Conservation (phyloP, 2,797 vertebrate genomes). For the Carcharodon carcharias region DNA sequence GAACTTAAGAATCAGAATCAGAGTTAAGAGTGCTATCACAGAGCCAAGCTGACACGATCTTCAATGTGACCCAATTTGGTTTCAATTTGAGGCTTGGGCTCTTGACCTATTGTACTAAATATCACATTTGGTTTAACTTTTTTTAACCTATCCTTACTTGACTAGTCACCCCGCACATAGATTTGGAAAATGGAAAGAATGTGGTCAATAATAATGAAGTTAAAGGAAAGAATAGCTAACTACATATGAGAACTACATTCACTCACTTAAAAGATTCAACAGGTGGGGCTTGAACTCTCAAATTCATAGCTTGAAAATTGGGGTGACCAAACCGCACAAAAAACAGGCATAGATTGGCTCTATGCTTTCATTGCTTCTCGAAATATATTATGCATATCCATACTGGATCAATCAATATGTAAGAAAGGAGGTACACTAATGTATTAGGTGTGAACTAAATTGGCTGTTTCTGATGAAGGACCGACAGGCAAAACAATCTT, state of each 20-base stretch:
- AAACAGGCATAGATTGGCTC: background rate
- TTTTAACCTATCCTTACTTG: background rate
- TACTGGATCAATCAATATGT: background rate
- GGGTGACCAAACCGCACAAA: background rate
- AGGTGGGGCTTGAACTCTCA: background rate
- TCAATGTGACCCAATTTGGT: no score
- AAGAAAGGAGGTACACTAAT: background rate
- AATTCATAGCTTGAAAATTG: background rate
- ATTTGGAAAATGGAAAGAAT: background rate
- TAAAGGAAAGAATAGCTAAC: background rate
- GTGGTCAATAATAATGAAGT: background rate
- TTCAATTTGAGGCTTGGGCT: background rate
- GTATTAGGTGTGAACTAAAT: background rate
- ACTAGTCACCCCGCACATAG: background rate
- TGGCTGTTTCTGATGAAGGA: background rate
- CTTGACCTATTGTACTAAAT: background rate
- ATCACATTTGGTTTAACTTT: background rate
- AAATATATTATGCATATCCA: background rate
- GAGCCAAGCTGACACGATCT: background rate
- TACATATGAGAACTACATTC: background rate
- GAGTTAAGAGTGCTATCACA: background rate
- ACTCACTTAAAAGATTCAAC: background rate
- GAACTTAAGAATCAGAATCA: background rate
- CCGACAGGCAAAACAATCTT: background rate
- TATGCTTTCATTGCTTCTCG: background rate